Base-by-base conservation (phyloP, 2,888 invertebrate genomes). In the Athripsodes cinereus region DNA sequence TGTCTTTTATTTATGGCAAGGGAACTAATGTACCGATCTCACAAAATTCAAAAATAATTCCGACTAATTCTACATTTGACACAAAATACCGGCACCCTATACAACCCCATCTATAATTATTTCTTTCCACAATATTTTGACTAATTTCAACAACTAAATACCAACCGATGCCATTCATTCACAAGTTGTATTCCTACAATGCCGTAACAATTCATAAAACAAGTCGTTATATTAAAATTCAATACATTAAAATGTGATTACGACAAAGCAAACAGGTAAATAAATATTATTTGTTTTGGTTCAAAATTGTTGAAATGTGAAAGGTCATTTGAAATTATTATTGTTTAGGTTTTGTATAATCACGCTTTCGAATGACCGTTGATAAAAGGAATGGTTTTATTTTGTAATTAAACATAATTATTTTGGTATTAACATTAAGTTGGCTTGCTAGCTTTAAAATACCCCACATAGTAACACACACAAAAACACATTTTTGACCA, bases 111-210 rank as follows among this genome's bases (percentile, higher is more conserved):
- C 50, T 50, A 50, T 50, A 50, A 50, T 50, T 50, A 61, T 59
- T 61, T 61, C 61, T 61, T 61, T 61, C 58, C 61, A 61, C 53
- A 61, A 61, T 61, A 59, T 61, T 61, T 56, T 57, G 61, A 22
- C 50, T 50, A 21, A 50, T 22, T 50, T 50, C 50, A 50, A 47
- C 21, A 47, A 47, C 22, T 22, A 20, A 22, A 22, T 26, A 50
- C 22, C 26, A 26, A 50, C 50, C 50, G 13, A 50, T 16, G 50
- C 13, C 5, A 40, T 40, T n/a, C 16, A 16, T 40, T 8, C 16
- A 13, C 3, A 13, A 16, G 16, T 40, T n/a, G 40, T 40, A 40
- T 8, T 40, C 13, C 40, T 40, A n/a, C 5, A 26, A 26, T 40
- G 40, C 40, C 26, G n/a, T n/a, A n/a, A n/a, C n/a, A n/a, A n/a